These are phyloP conservation scores for Urocynchramus pylzowi DNA, from an alignment of 2,113 vertebrate genomes.

Conservation along the genomic window DNA sequence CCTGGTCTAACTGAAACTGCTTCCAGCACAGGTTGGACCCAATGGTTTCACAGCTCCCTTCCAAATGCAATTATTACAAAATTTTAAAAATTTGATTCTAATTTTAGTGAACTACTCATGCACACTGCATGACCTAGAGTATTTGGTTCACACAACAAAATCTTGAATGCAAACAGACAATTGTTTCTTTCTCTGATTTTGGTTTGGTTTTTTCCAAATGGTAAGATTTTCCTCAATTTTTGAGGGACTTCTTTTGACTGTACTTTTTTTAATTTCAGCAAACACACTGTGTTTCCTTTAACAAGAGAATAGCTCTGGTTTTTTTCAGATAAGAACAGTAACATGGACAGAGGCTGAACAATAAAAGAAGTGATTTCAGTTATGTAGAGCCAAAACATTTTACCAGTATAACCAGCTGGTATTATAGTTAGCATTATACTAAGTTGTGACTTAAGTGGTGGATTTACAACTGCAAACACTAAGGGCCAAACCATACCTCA, in stretches of 20 bases:
- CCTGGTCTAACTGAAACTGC: neutral
- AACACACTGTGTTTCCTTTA: neutral
- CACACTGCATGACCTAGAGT: neutral
- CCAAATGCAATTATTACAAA: neutral
- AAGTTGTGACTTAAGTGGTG: neutral
- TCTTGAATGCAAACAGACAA: neutral
- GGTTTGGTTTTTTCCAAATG: neutral
- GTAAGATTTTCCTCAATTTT: neutral
- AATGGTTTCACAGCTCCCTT: neutral
- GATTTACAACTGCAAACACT: neutral
- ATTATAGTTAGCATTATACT: neutral
- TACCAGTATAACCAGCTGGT: neutral
- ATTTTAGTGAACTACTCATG: neutral
- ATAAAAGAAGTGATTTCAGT: neutral
- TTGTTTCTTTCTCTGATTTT: neutral
- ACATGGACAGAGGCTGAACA: neutral
- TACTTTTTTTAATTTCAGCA: neutral
- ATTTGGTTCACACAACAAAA: neutral
- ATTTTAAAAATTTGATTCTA: neutral
- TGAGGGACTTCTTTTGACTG: neutral
- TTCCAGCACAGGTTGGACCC: accelerated
- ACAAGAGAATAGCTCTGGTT: neutral
- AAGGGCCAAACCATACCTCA: neutral
- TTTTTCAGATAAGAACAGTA: neutral
- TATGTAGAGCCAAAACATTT: neutral